Base-by-base conservation (phyloP, 2,888 invertebrate species). In the Timandra comae region DNA sequence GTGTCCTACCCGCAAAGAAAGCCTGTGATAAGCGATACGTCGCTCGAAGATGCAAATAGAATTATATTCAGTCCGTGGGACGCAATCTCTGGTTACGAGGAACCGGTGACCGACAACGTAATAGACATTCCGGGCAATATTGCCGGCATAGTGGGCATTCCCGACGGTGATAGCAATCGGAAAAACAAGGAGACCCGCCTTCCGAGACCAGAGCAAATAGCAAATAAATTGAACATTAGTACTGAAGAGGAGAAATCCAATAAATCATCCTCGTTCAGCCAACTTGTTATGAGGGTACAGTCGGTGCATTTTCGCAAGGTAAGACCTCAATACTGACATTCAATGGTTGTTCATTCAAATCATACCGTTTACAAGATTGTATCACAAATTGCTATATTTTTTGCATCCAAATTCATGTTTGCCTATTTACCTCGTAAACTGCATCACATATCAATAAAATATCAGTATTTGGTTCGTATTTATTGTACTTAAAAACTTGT, bases 21-120 rank as follows among this genome's bases (percentile, higher is more conserved):
- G 58, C 71, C 78, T 60, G 67, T 70, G 63, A 73, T 76, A 67
- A 70, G 69, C 43, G 82, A 84, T 61, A 62, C 80, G 41, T 84
- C 82, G 34, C 71, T 85, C 38, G 85, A 85, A 66, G 81, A 85
- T 63, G 85, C 81, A 60, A 85, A 85, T 70, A 80, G 81, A 74
- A 85, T 85, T 66, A 85, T 85, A 76, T 85, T 85, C 67, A 85
- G 84, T 66, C 85, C 85, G 30, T 85, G 85, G 85, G 84, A 85
- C 45, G 63, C 85, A 59, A 72, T 84, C 58, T 74, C 82, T 34
- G 77, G 80, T 22, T 82, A 68, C 65, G 85, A 81, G 44, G 81
- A 81, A 36, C 54, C 75, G 22, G 80, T 70, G 43, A 84, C 82
- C 51, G 81, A 81, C 58, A 76, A 67, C 61, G 68, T 82, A 55